Evolutionary conservation across 2,888 invertebrate species (phyloP).

Genomic region (Nezara viridula): DNA sequence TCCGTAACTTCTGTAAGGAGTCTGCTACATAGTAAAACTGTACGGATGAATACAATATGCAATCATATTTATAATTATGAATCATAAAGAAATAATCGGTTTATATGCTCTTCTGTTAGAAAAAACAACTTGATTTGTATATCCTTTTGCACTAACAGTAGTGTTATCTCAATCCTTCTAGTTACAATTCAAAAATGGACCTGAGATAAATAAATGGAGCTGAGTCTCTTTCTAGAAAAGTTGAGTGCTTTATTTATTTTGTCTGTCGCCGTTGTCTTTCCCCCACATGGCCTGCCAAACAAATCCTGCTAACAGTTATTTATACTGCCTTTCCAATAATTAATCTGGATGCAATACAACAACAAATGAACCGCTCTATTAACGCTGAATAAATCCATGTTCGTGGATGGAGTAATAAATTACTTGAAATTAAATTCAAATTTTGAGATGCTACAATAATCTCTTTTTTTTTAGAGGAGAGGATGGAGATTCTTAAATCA

Average conservation of each 20-base stretch:
- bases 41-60: too few relatives aligned
- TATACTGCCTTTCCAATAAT: conserved; percentile 23
- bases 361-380: not conserved
- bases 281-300: not conserved
- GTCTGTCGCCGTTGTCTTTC: not conserved
- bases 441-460: not conserved
- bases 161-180: too few relatives aligned
- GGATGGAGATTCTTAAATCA: not conserved
- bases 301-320: not conserved
- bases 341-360: conserved; percentile 35
- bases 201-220: not conserved
- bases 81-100: too few relatives aligned
- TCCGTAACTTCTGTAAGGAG: too few relatives aligned
- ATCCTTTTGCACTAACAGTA: too few relatives aligned
- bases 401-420: conserved; percentile 29
- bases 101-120: too few relatives aligned
- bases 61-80: too few relatives aligned
- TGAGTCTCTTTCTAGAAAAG: not conserved
- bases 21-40: too few relatives aligned
- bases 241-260: not conserved
- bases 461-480: not conserved
- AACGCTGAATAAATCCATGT: not conserved
- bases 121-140: too few relatives aligned
- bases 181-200: not conserved
- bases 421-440: conserved; percentile 34